phyloP scores from a whole-genome alignment of 2,888 invertebrate genomes.

The Cyclophora albipunctata region DNA sequence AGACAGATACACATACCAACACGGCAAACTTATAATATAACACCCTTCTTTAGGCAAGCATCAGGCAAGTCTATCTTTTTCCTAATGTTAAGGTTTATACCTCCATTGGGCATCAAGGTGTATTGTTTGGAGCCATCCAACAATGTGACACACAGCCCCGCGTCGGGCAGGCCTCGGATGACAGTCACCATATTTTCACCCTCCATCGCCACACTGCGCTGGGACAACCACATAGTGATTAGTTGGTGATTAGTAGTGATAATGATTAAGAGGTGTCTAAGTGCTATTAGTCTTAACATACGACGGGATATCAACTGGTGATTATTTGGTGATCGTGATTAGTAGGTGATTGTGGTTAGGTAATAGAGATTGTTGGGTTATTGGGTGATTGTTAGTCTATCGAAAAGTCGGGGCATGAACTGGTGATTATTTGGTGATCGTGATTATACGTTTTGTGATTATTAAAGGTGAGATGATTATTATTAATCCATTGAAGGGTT shows the following conservation, averaged over 20 bases:
- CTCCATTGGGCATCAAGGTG: slow-evolving; percentile 40
- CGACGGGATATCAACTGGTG: not conserved
- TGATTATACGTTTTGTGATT: not conserved
- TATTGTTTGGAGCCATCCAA: slow-evolving; percentile 43
- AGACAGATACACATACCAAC: no score
- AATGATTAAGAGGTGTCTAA: not conserved
- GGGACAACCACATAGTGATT: no score
- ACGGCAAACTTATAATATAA: no score
- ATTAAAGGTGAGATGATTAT: not conserved
- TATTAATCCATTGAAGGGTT: not conserved
- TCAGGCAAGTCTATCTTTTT: no score
- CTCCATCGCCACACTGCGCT: slow-evolving; percentile 19
- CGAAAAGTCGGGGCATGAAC: not conserved
- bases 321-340: not conserved
- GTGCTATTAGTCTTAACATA: not conserved
- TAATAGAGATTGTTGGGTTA: not conserved
- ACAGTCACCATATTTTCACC: slow-evolving; percentile 52
- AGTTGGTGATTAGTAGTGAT: not conserved
- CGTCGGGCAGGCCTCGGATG: slow-evolving; percentile 38
- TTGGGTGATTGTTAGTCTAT: not conserved
- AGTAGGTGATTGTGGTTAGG: not conserved
- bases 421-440: not conserved
- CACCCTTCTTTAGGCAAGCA: no score
- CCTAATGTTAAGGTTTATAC: slow-evolving; percentile 17
- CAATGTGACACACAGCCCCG: slow-evolving; percentile 46